Base-by-base conservation (phyloP, 1,140 invertebrate genomes). In the Drosophila arizonae region DNA sequence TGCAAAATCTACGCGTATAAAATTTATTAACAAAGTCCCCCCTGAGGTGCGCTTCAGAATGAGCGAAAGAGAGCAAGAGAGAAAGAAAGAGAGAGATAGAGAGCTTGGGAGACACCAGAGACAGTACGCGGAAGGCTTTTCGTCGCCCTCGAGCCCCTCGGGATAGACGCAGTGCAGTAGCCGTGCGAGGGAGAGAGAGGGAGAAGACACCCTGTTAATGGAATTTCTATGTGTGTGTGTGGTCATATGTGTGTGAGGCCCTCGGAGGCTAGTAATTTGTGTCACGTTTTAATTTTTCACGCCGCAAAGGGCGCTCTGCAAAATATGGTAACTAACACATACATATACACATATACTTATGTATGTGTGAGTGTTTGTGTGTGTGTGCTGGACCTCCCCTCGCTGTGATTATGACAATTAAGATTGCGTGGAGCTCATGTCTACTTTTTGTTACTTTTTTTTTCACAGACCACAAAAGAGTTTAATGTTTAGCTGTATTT, bases 211-310 rank as follows among this genome's bases (percentile, higher is more conserved):
- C 61, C 58, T 62, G 74, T 78, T 85, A 81, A 87, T 81, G 82
- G 76, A 70, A 81, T 81, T 74, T 43, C 3, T 61, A 39, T 68
- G 57, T 46, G 43, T 30, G n/a, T 43, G 15, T n/a, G 3, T 17
- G 43, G 13, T 51, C 48, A 11, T 21, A 21, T 15, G 33, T 41
- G 52, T 74, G 68, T 45, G 46, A 33, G 58, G 71, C 48, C 63
- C 65, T 58, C 56, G 65, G 65, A 72, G 74, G 63, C 82, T 55
- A 70, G 82, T 77, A 86, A 86, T 86, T 86, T 86, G 82, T 86
- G 82, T 86, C 82, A 87, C 82, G 69, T 87, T 86, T 86, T 87
- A 82, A 86, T 86, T 87, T 86, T 81, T 82, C 71, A 79, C 76
- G 79, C 81, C 73, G 64, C 79, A 86, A 87, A 87, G 78, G 75